Conservation (phyloP, 1,140 invertebrate species). For the Pseudomyrmex dendroicus region DNA sequence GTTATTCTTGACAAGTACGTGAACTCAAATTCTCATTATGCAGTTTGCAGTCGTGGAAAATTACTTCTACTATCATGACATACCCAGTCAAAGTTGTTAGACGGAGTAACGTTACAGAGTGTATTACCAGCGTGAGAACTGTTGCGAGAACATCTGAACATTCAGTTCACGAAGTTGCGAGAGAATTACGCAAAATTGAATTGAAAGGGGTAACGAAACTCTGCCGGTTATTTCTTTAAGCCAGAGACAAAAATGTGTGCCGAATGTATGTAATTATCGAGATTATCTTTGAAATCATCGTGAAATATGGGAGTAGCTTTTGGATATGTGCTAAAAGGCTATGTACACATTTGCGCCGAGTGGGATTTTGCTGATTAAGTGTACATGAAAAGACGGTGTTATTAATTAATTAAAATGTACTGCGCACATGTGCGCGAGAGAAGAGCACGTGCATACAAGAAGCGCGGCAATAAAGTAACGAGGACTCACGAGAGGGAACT, state of each 20-base stretch:
- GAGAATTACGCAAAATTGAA: constrained; percentile 30
- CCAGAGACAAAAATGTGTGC: constrained; percentile 15
- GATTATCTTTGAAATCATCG: background rate
- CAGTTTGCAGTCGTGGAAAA: constrained; percentile 51
- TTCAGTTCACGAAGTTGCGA: constrained; percentile 30
- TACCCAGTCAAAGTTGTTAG: constrained; percentile 57
- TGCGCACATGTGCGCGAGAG: background rate
- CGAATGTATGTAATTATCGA: background rate
- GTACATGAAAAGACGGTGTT: background rate
- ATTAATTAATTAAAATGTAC: constrained; percentile 36
- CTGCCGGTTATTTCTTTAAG: background rate
- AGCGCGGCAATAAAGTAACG: background rate
- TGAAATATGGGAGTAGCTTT: background rate
- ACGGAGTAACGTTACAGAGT: constrained; percentile 26
- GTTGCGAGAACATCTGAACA: constrained; percentile 48
- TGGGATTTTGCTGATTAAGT: no score
- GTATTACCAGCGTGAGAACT: constrained; percentile 36
- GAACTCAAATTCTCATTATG: constrained; percentile 53
- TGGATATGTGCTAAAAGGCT: no score
- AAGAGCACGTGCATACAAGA: background rate
- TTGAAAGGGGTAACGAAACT: constrained; percentile 22
- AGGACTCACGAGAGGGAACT: background rate
- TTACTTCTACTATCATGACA: constrained; percentile 52
- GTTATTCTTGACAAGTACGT: constrained; percentile 40
- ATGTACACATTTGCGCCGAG: no score